Conservation (phyloP, 2,888 invertebrate species). For the Sussaba pulchella region DNA sequence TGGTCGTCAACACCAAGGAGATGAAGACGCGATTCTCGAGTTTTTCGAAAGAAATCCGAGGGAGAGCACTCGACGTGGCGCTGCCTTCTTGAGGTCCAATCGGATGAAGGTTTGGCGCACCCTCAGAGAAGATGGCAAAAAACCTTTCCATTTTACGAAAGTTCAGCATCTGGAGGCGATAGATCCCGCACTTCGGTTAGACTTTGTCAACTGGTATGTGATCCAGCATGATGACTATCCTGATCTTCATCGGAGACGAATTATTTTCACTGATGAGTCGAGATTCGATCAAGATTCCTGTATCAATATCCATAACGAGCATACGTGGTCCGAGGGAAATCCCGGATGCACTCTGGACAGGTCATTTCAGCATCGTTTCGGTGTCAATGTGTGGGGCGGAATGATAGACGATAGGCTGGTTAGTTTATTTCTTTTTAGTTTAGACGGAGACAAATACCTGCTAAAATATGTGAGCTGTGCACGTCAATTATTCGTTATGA, state of each 20-base stretch:
- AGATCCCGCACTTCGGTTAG: neutral
- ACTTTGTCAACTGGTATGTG: neutral
- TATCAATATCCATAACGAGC: neutral
- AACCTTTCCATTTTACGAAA: conserved; percentile 17
- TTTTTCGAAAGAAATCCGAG: neutral
- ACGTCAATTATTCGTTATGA: no score
- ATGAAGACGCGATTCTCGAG: conserved; percentile 6
- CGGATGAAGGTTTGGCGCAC: conserved; percentile 11
- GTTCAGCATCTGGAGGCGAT: neutral
- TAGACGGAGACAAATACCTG: neutral
- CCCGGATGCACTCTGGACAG: neutral
- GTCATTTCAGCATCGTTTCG: conserved; percentile 1
- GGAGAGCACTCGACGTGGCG: conserved; percentile 14
- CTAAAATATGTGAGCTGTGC: neutral
- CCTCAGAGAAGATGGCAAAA: neutral
- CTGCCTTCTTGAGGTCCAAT: neutral
- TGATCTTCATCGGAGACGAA: neutral
- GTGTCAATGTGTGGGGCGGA: conserved; percentile 11
- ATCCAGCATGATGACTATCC: neutral
- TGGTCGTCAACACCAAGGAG: no score
- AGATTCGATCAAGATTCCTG: conserved; percentile 1
- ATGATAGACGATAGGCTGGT: conserved; percentile 5
- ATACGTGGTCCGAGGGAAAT: neutral
- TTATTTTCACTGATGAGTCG: conserved; percentile 9
- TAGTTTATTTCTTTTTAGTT: neutral